These are phyloP conservation scores for Notarius quadriscutis DNA, from an alignment of 2,113 vertebrate species.

Conservation along the genomic window DNA sequence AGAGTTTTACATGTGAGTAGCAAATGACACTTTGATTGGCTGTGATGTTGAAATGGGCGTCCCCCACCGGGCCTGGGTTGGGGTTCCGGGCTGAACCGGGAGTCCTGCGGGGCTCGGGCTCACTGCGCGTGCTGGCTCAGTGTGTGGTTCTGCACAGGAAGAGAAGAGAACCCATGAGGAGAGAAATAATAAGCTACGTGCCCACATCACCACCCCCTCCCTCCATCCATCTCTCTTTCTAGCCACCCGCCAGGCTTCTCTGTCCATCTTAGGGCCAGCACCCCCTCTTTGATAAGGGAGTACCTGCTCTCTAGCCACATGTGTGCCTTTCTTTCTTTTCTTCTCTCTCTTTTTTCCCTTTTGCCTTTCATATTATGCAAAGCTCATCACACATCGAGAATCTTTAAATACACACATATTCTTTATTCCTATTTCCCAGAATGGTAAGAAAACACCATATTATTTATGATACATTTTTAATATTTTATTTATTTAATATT, in stretches of 20 bases:
- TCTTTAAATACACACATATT: constrained; percentile 17
- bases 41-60: constrained; percentile 99
- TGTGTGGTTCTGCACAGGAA: constrained; percentile 98
- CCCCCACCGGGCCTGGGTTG: constrained; percentile 94
- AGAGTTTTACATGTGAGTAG: constrained; percentile 99
- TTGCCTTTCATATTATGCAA: constrained; percentile 37
- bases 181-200: constrained; percentile 93
- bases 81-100: constrained; percentile 94
- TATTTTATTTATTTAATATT: constrained; percentile 49
- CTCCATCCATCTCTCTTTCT: constrained; percentile 57
- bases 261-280: constrained; percentile 50
- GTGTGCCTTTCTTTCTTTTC: not conserved
- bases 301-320: constrained; percentile 48
- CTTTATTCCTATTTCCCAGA: constrained; percentile 22
- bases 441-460: constrained; percentile 9
- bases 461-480: constrained; percentile 21
- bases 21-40: constrained; percentile 99
- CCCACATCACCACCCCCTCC: constrained; percentile 79
- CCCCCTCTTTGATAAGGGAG: constrained; percentile 50
- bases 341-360: not conserved
- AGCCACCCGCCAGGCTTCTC: constrained; percentile 48
- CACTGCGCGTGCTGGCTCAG: constrained; percentile 99
- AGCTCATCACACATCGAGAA: constrained; percentile 20
- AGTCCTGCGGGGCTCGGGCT: constrained; percentile 94
- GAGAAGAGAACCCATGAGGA: constrained; percentile 92